Evolutionary conservation across 2,113 vertebrate species (phyloP), one percentile per base, ranked within the genome.

Genomic region (Toxotes jaculatrix): DNA sequence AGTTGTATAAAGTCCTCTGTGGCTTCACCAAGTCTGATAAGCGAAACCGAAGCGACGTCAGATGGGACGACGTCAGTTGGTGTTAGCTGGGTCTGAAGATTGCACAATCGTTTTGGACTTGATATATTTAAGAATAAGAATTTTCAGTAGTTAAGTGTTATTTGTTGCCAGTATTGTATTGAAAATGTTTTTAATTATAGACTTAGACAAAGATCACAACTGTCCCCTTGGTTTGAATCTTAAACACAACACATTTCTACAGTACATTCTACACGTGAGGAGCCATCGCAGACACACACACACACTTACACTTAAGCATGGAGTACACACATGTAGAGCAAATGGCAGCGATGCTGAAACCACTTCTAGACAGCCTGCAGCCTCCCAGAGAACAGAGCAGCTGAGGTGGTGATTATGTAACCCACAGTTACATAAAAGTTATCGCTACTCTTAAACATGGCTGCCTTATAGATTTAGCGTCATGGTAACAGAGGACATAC

Each of bases 391-490:
- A 84, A 59, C 9, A 71, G 69, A 87, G 85, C 74, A 80, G 84
- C 82, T 68, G 85, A 92, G 73, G 56, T 62, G 45, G 31, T 64
- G 85, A 69, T 94, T 91, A 92, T 87, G 87, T 90, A 93, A 93
- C 69, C 17, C 45, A 19, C 68, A 47, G 83, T 91, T 91, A 93
- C 80, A 78, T 92, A 90, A 92, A 89, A 85, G 49, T 88, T 83
- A 84, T 77, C 83, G 11, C 64, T 79, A 74, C 56, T 84, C 68
- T 79, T 80, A 66, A 88, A 90, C 74, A 88, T 68, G 64, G 61
- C 23, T 59, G 43, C 27, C 64, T 59, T 63, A 74, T 87, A 72
- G 47, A 74, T 74, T 80, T n/a, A 64, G 60, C 13, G 0, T 59
- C 63, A 73, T 76, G 56, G 49, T 36, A 81, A 87, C 74, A 5